Base-by-base conservation (phyloP, 2,888 invertebrate genomes). In the Oasisia sp. region DNA sequence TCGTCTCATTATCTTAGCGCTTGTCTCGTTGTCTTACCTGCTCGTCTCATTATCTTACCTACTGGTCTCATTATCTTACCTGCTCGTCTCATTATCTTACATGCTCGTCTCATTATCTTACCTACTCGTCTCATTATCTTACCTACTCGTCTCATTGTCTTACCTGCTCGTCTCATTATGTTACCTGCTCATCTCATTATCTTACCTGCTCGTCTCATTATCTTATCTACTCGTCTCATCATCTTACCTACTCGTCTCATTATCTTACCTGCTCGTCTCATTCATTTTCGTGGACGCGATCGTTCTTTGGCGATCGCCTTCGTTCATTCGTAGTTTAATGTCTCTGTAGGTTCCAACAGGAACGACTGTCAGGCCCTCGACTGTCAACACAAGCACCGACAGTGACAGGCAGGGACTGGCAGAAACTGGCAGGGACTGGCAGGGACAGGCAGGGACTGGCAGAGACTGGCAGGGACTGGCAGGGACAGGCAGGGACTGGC, bases 31-130 rank as follows among this genome's bases (percentile, higher is more conserved):
- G n/a, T 89, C 91, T 56, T 4, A 94, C 93, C 94, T 94, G 93
- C 94, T 94, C n/a, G 93, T 93, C 92, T 94, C 94, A 89, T 94
- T 94, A n/a, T n/a, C n/a, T n/a, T n/a, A n/a, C n/a, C n/a, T n/a
- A n/a, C n/a, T n/a, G n/a, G 58, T 19, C 19, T 11, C 32, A 14
- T n/a, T 32, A 14, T 89, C 91, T 56, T 4, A 94, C 93, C 94
- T 94, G 93, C 94, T 94, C n/a, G 93, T 93, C 92, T 94, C 94
- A 89, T 94, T 94, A n/a, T n/a, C n/a, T n/a, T n/a, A n/a, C n/a
- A n/a, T n/a, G n/a, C n/a, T n/a, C n/a, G n/a, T n/a, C n/a, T n/a
- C n/a, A n/a, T n/a, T n/a, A n/a, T n/a, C n/a, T n/a, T n/a, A n/a
- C n/a, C n/a, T n/a, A n/a, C n/a, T 50, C 27, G 58, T 19, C 19